These are phyloP conservation scores for Perccottus glenii DNA, from an alignment of 2,113 vertebrate genomes.

Conservation along the genomic window DNA sequence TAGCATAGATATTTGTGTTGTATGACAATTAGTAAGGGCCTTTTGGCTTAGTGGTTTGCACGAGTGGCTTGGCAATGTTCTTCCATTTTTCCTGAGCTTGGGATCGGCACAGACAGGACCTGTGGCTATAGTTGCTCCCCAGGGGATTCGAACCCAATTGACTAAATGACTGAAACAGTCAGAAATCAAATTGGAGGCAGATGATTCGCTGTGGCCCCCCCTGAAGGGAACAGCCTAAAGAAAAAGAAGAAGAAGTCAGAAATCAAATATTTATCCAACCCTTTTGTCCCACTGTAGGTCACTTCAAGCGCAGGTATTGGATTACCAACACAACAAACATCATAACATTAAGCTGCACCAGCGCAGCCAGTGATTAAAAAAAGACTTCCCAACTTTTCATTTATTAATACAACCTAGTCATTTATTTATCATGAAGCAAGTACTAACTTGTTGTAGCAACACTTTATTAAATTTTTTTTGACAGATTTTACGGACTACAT, in stretches of 20 bases:
- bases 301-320: not conserved
- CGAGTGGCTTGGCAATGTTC: too few species aligned
- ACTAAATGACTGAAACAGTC: too few species aligned
- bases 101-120: too few species aligned
- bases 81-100: too few species aligned
- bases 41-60: too few species aligned
- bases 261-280: not conserved
- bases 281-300: not conserved
- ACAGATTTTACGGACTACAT: not conserved
- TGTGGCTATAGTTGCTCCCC: too few species aligned
- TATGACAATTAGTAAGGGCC: too few species aligned
- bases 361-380: constrained; percentile 2
- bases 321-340: not conserved
- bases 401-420: constrained; percentile 30
- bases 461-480: not conserved
- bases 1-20: too few species aligned
- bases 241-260: not conserved
- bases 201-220: too few species aligned
- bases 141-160: too few species aligned
- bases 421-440: constrained; percentile 38
- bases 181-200: too few species aligned
- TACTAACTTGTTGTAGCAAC: constrained; percentile 3
- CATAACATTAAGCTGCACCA: constrained; percentile 16
- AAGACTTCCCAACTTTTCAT: constrained; percentile 11
- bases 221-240: too few species aligned